Conservation (phyloP, 2,888 invertebrate species). For the Lutraria lutraria region DNA sequence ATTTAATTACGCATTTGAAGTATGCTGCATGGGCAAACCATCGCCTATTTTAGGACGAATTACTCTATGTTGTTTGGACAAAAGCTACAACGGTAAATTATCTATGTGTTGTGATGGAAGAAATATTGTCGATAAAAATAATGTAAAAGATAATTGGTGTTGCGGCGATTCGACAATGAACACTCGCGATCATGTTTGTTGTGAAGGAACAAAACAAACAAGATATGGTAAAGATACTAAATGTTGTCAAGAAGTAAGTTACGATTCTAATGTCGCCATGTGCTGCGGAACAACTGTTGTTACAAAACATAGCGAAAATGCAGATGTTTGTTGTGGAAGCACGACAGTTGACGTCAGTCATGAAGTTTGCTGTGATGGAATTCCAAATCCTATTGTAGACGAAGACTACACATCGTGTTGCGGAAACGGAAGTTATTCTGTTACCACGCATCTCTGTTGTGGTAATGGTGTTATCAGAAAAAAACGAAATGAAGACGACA, state of each 20-base stretch:
- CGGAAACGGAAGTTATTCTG: slow-evolving; percentile 38
- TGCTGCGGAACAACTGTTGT: slow-evolving; percentile 51
- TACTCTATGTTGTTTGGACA: slow-evolving; percentile 47
- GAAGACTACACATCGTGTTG: slow-evolving; percentile 49
- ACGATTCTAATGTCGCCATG: slow-evolving; percentile 23
- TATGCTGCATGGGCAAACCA: slow-evolving; percentile 48
- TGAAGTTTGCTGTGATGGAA: slow-evolving; percentile 59
- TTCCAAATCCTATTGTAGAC: slow-evolving; percentile 39
- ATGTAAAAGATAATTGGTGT: slow-evolving; percentile 51
- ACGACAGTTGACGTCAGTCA: slow-evolving; percentile 48
- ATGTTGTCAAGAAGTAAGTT: slow-evolving; percentile 43
- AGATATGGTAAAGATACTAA: slow-evolving; percentile 28
- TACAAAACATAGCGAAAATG: slow-evolving; percentile 40
- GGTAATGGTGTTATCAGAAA: slow-evolving; percentile 31
- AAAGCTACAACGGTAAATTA: slow-evolving; percentile 27
- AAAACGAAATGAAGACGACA: slow-evolving; percentile 40
- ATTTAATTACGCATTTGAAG: slow-evolving; percentile 42
- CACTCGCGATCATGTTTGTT: slow-evolving; percentile 50
- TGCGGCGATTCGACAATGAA: slow-evolving; percentile 50
- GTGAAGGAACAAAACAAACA: slow-evolving; percentile 51
- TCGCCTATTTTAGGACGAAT: slow-evolving; percentile 29
- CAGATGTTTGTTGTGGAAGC: slow-evolving; percentile 55
- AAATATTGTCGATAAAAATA: slow-evolving; percentile 23
- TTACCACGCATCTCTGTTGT: slow-evolving; percentile 47
- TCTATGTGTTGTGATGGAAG: slow-evolving; percentile 31